Evolutionary conservation across 2,113 vertebrate species (phyloP), one percentile per base, ranked within the genome.

Genomic region (Hippocampus abdominalis): DNA sequence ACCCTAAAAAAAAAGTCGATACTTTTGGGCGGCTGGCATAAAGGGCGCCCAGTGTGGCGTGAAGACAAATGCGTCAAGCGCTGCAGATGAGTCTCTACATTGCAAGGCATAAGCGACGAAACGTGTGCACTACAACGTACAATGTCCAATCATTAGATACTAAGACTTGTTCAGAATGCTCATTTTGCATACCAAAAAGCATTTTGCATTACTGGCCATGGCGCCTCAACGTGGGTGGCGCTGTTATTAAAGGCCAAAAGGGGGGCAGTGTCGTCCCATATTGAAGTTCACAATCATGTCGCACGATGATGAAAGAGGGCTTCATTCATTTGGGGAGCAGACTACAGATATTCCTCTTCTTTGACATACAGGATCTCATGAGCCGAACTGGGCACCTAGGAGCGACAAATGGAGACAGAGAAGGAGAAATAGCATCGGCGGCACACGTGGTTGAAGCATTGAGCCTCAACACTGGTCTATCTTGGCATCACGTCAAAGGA

Each of bases 301-400:
- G 16, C 29, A 54, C 63, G 72, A 66, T 27, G 64, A 60, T 69
- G 66, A 66, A 51, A 64, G 65, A 48, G 79, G 48, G 57, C 57
- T 72, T 59, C 40, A 4, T 53, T 74, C 29, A 48, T 69, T 60
- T 62, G 63, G 62, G 62, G 54, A 21, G 73, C 36, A 18, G 44
- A 51, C 82, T 93, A 93, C 88, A 93, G 79, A 69, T 77, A 88
- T 79, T 92, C 92, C 53, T 92, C 90, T 70, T 98, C 95, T 0
- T 91, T 92, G 11, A 98, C 88, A 36, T 93, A 96, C 62, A 99
- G 92, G 0, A 97, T 96, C 90, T 99, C 97, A 29, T 96, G 94
- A 0, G 95, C 95, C 0, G 92, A 86, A 54, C 95, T 96, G 68
- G 97, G 94, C 51, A 96, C 94, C 92, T 98, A 93, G 12, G 3